Evolutionary conservation across 2,888 invertebrate genomes (phyloP), one percentile per base, ranked within the genome.

Genomic region (Poecilobothrus nobilitatus): DNA sequence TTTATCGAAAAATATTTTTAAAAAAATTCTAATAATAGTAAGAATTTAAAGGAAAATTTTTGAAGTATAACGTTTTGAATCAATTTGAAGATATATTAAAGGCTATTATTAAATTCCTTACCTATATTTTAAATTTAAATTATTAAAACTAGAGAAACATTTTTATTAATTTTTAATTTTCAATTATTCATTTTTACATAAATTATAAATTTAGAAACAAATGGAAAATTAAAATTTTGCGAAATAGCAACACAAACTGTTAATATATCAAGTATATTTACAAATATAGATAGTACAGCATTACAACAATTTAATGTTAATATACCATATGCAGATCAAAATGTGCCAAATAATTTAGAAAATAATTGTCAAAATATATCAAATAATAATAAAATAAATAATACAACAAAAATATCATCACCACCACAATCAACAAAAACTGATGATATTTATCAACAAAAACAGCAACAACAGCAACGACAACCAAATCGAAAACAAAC

Each of bases 201-300:
- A 34, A 7, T 34, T 34, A 10, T 12, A 1, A 8, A 37, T 37
- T 10, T 63, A 62, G 1, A 65, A 77, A 76, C 77, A 71, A 76
- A 76, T 41, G 72, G 77, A 0, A 77, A 78, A 71, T 73, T 79
- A 63, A 80, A 80, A 66, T 75, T 81, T 21, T 81, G 80, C 68
- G 82, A 82, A 72, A 82, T 82, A 77, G 82, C 82, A 65, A 82
- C 82, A 8, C 82, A 82, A 75, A 82, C 82, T 2, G 78, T 82
- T 33, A 76, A 78, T 44, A 75, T 81, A 68, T 78, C 81, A 44
- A 81, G 77, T 71, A 79, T 82, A 68, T 79, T 82, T 71, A 78
- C 81, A 9, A 78, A 78, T 68, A 71, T 81, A 70, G 80, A 81
- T 70, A 72, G 70, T 70, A 69, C 70, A 15, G 69, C 70, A 21